These are phyloP conservation scores for Sebastes ruberrimus DNA, from an alignment of 2,797 vertebrate species.

Conservation along the genomic window DNA sequence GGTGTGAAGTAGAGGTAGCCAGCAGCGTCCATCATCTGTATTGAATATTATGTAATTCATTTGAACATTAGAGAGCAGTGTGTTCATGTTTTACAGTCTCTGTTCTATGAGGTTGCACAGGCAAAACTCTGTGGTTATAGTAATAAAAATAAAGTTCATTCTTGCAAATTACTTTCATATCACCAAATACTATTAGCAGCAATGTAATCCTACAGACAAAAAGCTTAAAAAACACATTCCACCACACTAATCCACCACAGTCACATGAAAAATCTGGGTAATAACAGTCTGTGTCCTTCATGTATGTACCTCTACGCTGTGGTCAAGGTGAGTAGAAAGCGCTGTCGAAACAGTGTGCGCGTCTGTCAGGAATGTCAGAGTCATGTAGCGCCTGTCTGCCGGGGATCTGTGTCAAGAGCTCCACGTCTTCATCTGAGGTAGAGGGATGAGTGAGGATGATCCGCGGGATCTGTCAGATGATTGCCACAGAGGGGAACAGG, in stretches of 20 bases:
- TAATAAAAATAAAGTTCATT: slow-evolving; percentile 21
- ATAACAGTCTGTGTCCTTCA: slow-evolving; percentile 4
- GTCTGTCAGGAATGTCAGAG: slow-evolving; percentile 50
- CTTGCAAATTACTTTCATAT: slow-evolving; percentile 19
- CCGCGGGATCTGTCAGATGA: slow-evolving; percentile 83
- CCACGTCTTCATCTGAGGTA: slow-evolving; percentile 88
- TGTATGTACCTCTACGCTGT: neutral
- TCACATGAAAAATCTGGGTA: neutral
- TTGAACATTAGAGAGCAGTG: neutral
- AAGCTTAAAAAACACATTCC: slow-evolving; percentile 37
- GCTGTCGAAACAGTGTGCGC: slow-evolving; percentile 67
- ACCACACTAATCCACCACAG: neutral
- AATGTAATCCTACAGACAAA: slow-evolving; percentile 13
- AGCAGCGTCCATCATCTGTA: slow-evolving; percentile 5
- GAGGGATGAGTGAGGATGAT: slow-evolving; percentile 90
- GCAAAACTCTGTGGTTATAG: slow-evolving; percentile 12
- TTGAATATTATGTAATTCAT: slow-evolving; percentile 1
- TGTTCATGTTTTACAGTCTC: neutral
- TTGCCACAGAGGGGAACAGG: slow-evolving; percentile 21
- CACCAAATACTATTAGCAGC: slow-evolving; percentile 41
- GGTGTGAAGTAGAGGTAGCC: slow-evolving; percentile 29
- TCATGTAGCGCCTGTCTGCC: slow-evolving; percentile 69
- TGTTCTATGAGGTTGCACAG: neutral
- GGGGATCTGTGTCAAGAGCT: slow-evolving; percentile 79
- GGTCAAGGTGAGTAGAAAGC: slow-evolving; percentile 80